Evolutionary conservation across 2,888 invertebrate genomes (phyloP), one percentile per base, ranked within the genome.

Genomic region (Zaprionus obscuricornis): DNA sequence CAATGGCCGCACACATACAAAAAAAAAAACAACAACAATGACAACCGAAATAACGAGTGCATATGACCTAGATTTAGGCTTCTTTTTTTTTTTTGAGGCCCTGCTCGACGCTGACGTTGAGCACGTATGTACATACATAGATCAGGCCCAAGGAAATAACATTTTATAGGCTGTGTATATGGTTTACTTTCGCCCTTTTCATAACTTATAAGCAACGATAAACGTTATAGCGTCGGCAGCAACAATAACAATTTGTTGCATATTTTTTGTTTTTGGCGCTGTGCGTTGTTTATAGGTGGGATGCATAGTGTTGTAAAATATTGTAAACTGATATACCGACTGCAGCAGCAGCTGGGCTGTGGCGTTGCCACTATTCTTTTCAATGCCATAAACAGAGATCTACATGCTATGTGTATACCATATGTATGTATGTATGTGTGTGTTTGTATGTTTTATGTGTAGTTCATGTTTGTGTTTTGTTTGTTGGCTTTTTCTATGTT

Each of bases 231-330:
- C n/a, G n/a, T n/a, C n/a, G n/a, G 56, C 58, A 57, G 14, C 20
- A 34, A 13, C 33, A 56, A 42, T 43, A 59, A 18, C 65, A 56
- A 58, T 47, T 60, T 52, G 47, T 43, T 47, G 60, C 60, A 65
- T 14, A 54, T 20, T 27, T n/a, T n/a, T n/a, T n/a, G n/a, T n/a
- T n/a, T n/a, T n/a, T n/a, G n/a, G n/a, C n/a, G n/a, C n/a, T n/a
- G n/a, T 45, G 18, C 13, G 18, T 20, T 39, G 14, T 26, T 45
- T n/a, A n/a, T n/a, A 31, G n/a, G 29, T 10, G 52, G 45, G 22
- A 34, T 33, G 54, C 40, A 2, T n/a, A 77, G 74, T 75, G 74
- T 66, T 75, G 74, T 52, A 55, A 77, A 82, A n/a, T 8, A 16
- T 16, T 16, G 18, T n/a, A n/a, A n/a, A n/a, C n/a, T n/a, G n/a